Evolutionary conservation across 2,797 vertebrate genomes (phyloP).

Genomic region (Falco columbarius): DNA sequence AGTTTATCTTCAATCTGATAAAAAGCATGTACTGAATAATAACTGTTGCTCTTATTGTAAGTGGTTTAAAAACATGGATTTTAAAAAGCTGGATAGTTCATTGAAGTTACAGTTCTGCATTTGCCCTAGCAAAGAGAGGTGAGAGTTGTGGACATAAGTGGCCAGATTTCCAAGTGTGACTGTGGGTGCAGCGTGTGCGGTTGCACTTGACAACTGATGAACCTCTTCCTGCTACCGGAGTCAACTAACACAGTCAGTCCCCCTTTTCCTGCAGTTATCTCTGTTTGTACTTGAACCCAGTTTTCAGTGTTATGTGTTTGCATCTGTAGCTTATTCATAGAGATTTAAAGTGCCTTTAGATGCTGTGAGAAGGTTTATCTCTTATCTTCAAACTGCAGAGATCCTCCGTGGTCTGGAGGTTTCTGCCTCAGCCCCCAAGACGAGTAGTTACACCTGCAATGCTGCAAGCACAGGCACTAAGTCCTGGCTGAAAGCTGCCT

Average conservation of each 20-base stretch:
- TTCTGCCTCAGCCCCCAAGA: background rate
- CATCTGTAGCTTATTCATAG: background rate
- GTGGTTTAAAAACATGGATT: slow-evolving; percentile 42
- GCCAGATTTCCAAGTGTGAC: background rate
- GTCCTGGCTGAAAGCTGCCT: background rate
- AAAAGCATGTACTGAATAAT: slow-evolving; percentile 56
- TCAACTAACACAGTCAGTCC: background rate
- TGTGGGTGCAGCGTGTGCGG: fast-evolving
- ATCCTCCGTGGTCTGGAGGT: background rate
- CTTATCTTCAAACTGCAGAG: background rate
- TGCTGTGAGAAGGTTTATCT: background rate
- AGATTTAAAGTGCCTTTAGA: background rate
- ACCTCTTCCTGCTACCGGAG: background rate
- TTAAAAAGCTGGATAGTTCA: slow-evolving; percentile 33
- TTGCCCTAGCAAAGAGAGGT: slow-evolving; percentile 13
- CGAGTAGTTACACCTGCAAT: background rate
- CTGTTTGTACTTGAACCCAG: background rate
- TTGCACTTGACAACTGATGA: background rate
- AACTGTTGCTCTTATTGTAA: slow-evolving; percentile 64
- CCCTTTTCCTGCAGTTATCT: background rate
- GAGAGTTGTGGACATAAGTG: background rate
- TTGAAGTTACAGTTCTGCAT: slow-evolving; percentile 1
- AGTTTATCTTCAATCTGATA: slow-evolving; percentile 51
- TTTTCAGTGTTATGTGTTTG: background rate
- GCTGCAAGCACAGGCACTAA: background rate